Base-by-base conservation (phyloP, 2,888 invertebrate genomes). In the Volucella bombylans region DNA sequence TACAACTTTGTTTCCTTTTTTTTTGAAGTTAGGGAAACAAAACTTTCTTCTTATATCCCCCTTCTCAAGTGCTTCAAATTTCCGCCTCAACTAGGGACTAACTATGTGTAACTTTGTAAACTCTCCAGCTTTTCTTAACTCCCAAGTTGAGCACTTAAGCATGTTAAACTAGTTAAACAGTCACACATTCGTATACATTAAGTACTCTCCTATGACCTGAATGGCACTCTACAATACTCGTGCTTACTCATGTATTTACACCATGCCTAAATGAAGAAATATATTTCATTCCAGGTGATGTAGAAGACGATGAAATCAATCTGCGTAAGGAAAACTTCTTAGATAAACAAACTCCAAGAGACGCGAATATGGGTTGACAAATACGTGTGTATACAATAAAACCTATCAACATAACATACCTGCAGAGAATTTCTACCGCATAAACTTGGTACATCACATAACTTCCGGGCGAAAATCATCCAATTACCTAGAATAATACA, bases 281-380 rank as follows among this genome's bases (percentile, higher is more conserved):
- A 38, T 14, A 61, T 80, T 62, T 74, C 43, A 50, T 80, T 80
- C 55, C 74, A 80, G 80, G 57, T 68, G 10, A 49, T 61, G 23
- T 10, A 15, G 4, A 41, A 10, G 10, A 10, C 1, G 31, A 41
- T 31, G 4, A 55, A 41, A 38, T 50, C 41, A 76, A 9, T 18
- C 14, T 41, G 49, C n/a, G 62, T 69, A 18, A 45, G n/a, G 8
- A 43, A 64, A 71, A 31, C 47, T 45, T 41, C 49, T 23, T 31
- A 31, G 6, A 31, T 31, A 38, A 18, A 55, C 57, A n/a, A 50
- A 49, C 23, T 39, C 4, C 38, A 59, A 57, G 4, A 4, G 55
- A 39, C 50, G 41, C 2, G 15, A 23, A 52, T 45, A 62, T 45
- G 38, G 43, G 64, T 47, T 39, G 39, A 47, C 50, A 61, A 61